Evolutionary conservation across 1,140 invertebrate genomes (phyloP).

Genomic region (Brachionus koreanus): DNA sequence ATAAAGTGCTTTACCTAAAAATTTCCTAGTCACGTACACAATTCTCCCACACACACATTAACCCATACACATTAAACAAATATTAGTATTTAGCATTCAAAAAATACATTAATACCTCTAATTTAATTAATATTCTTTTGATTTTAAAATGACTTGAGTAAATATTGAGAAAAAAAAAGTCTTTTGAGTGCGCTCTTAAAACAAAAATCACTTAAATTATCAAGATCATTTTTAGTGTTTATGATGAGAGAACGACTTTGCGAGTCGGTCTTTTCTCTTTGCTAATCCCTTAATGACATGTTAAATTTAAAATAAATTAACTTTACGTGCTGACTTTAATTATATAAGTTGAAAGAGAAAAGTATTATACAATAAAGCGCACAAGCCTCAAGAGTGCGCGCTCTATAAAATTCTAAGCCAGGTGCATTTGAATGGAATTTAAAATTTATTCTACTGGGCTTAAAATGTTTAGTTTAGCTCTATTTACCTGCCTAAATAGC

Average conservation of each 20-base stretch:
- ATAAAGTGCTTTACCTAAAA: neutral
- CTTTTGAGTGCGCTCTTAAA: neutral
- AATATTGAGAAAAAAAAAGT: neutral
- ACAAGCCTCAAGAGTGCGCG: neutral
- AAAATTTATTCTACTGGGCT: neutral
- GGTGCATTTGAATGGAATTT: conserved; percentile 23
- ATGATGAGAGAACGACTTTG: conserved; percentile 14
- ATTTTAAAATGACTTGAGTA: conserved; percentile 27
- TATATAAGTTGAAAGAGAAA: neutral
- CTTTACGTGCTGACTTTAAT: conserved; percentile 37
- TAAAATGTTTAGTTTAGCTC: conserved; percentile 38
- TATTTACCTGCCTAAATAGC: conserved; percentile 31
- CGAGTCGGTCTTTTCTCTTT: neutral
- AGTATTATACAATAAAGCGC: conserved; percentile 14
- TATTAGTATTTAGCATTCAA: neutral
- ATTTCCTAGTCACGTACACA: conserved; percentile 21
- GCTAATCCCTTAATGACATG: conserved; percentile 2
- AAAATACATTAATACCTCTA: conserved; percentile 31
- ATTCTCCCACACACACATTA: neutral
- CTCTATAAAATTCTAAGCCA: neutral
- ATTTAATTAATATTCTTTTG: conserved; percentile 34
- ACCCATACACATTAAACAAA: neutral
- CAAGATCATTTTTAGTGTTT: conserved; percentile 32
- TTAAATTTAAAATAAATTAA: conserved; percentile 33
- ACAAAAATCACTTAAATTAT: conserved; percentile 24